Conservation (phyloP, 1,140 invertebrate species). For the Carposina sasakii region DNA sequence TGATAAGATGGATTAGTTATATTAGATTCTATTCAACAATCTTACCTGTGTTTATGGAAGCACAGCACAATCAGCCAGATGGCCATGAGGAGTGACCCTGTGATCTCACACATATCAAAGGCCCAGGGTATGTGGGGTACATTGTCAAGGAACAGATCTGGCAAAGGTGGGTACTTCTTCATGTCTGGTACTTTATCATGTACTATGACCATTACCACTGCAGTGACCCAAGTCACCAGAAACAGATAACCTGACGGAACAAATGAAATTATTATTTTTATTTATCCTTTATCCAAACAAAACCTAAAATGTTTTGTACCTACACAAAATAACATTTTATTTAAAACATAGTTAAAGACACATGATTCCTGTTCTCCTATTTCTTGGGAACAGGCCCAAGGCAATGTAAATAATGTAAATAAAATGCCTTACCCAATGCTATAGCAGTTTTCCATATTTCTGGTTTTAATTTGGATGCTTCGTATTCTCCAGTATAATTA, state of each 20-base stretch:
- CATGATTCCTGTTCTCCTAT: too few relatives aligned
- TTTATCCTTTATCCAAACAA: too few relatives aligned
- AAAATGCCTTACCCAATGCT: conserved; percentile 54
- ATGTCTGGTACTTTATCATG: conserved; percentile 99
- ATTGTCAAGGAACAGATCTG: conserved; percentile 98
- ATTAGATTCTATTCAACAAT: too few relatives aligned
- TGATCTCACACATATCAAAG: conserved; percentile 98
- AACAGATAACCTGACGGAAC: conserved; percentile 87
- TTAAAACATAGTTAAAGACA: too few relatives aligned
- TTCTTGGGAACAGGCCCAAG: too few relatives aligned
- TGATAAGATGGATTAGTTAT: too few relatives aligned
- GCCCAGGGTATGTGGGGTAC: conserved; percentile 99
- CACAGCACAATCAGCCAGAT: conserved; percentile 92
- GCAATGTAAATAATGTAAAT: conserved; percentile 5
- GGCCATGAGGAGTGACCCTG: conserved; percentile 90
- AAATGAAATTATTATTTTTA: too few relatives aligned
- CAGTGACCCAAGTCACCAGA: conserved; percentile 95
- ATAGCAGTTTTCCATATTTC: conserved; percentile 72
- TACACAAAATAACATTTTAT: too few relatives aligned
- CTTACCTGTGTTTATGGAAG: conserved; percentile 94
- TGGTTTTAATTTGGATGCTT: conserved; percentile 66
- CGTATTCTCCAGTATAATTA: conserved; percentile 54
- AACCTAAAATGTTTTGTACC: too few relatives aligned
- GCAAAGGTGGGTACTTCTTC: conserved; percentile 99
- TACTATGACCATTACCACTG: conserved; percentile 98